Conservation (phyloP, 2,113 vertebrate genomes). For the Marmota monax region DNA sequence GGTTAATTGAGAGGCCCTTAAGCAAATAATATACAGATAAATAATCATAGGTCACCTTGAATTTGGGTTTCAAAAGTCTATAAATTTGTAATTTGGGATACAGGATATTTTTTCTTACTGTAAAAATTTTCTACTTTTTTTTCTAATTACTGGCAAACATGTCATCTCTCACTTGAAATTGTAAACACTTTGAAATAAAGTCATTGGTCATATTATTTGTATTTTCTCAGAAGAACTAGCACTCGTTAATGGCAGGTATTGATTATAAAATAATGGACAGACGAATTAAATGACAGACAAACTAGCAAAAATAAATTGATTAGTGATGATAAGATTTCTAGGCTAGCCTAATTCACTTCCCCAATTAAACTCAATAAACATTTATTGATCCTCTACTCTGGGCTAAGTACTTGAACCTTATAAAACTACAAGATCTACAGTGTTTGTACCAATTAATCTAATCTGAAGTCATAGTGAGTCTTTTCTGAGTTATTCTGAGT, state of each 20-base stretch:
- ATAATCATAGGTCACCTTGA: neutral
- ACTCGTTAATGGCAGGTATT: neutral
- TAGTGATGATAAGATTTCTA: slow-evolving; percentile 3
- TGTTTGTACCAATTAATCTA: neutral
- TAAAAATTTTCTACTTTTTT: slow-evolving; percentile 5
- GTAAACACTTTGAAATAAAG: slow-evolving; percentile 34
- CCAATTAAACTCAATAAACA: slow-evolving; percentile 22
- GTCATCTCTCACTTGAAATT: neutral
- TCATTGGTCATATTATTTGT: neutral
- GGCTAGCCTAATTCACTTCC: neutral
- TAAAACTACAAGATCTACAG: slow-evolving; percentile 1
- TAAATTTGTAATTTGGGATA: neutral
- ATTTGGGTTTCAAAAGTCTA: neutral
- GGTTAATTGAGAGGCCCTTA: neutral
- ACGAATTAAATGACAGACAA: slow-evolving; percentile 9
- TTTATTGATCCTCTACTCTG: neutral
- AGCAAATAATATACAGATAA: slow-evolving; percentile 25
- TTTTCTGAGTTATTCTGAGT: neutral
- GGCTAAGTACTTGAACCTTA: neutral
- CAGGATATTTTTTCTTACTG: neutral
- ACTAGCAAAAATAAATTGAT: slow-evolving; percentile 35
- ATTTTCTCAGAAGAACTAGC: neutral
- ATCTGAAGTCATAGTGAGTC: neutral
- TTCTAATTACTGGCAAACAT: neutral
- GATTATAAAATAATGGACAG: slow-evolving; percentile 12